Evolutionary conservation across 2,113 vertebrate genomes (phyloP).

Genomic region (Arenaria interpres): DNA sequence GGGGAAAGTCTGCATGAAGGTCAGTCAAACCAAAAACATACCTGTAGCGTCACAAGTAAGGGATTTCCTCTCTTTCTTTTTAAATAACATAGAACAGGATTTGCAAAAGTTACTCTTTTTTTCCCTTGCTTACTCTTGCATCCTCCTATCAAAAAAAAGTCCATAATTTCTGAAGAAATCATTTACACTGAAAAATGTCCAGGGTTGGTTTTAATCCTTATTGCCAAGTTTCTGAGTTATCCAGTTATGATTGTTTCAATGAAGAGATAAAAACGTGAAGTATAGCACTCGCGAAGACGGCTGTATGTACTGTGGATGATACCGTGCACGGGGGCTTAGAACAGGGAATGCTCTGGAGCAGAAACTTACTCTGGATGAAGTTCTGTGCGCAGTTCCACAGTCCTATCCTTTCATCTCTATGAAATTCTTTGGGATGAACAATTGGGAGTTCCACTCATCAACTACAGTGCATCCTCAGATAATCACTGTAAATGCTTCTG

Average conservation of each 20-base stretch:
- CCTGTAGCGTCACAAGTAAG: neutral
- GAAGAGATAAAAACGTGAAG: neutral
- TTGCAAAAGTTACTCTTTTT: neutral
- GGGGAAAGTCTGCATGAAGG: neutral
- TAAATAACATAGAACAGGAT: slow-evolving; percentile 48
- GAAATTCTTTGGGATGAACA: neutral
- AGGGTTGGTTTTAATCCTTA: neutral
- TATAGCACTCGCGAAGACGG: neutral
- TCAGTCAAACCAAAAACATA: neutral
- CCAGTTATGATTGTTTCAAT: neutral
- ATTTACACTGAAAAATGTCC: neutral
- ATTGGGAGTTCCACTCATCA: neutral
- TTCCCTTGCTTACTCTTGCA: neutral
- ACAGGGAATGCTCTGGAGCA: neutral
- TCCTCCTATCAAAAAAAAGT: neutral
- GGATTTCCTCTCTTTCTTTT: slow-evolving; percentile 27
- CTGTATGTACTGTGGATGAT: neutral
- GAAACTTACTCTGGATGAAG: neutral
- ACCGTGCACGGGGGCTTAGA: neutral
- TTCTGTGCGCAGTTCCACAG: neutral
- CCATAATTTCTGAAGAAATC: neutral
- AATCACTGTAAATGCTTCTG: neutral
- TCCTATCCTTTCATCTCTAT: neutral
- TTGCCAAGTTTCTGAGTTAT: neutral
- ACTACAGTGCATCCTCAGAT: neutral